Evolutionary conservation across 2,113 vertebrate species (phyloP).

Genomic region (Ahaetulla prasina): DNA sequence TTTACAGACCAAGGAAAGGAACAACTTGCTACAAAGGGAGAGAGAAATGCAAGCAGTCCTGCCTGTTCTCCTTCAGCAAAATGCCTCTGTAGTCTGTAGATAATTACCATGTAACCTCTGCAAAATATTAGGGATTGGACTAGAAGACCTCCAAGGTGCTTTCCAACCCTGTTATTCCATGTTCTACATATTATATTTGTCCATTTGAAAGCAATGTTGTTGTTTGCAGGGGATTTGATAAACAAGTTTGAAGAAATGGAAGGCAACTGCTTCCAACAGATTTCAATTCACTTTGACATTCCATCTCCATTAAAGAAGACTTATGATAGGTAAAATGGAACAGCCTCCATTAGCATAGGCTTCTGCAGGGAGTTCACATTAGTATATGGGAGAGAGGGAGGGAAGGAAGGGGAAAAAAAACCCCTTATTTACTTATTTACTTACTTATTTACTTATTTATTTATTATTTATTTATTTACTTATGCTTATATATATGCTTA

Average conservation of each 20-base stretch:
- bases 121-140: background rate
- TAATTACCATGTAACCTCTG: background rate
- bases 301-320: accelerated
- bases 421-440: no score
- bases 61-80: background rate
- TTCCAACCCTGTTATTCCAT: no score
- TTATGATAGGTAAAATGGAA: background rate
- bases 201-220: background rate
- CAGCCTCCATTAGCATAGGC: no score
- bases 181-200: background rate
- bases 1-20: background rate
- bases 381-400: background rate
- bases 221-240: background rate
- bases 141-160: no score
- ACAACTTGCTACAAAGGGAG: background rate
- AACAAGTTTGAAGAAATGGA: background rate
- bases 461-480: no score
- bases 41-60: background rate
- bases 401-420: no score
- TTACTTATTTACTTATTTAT: no score
- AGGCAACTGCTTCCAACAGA: background rate
- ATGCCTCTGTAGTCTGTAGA: accelerated
- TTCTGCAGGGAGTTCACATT: background rate
- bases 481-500: no score
- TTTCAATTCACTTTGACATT: background rate